Conservation (phyloP, 2,797 vertebrate species). For the Falco concolor region DNA sequence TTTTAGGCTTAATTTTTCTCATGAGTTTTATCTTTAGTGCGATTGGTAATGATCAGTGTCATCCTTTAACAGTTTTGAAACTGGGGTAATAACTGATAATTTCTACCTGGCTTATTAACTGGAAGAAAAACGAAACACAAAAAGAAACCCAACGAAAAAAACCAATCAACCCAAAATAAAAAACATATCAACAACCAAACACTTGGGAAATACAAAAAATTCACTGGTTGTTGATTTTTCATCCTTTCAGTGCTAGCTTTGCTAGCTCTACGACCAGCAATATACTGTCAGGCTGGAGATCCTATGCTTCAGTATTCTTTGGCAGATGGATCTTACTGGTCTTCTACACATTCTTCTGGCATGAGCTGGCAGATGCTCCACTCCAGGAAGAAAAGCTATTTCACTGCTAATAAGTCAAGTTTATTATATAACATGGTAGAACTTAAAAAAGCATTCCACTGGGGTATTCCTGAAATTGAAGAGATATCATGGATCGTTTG, state of each 20-base stretch:
- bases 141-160: not conserved
- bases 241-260: not conserved
- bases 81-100: not conserved
- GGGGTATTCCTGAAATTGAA: not conserved
- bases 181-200: not conserved
- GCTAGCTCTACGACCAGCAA: not conserved
- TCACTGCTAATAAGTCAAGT: not conserved
- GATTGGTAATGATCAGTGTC: not conserved
- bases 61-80: not conserved
- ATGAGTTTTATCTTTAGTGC: not conserved
- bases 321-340: not conserved
- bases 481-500: not conserved
- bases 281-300: not conserved
- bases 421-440: not conserved
- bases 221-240: not conserved
- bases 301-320: not conserved
- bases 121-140: not conserved
- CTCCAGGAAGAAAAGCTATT: not conserved
- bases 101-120: not conserved
- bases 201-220: not conserved
- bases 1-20: not conserved
- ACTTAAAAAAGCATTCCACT: not conserved
- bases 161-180: not conserved
- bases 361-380: not conserved
- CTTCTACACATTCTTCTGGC: not conserved